Evolutionary conservation across 2,797 vertebrate species (phyloP).

Genomic region (Sebastes goodei): DNA sequence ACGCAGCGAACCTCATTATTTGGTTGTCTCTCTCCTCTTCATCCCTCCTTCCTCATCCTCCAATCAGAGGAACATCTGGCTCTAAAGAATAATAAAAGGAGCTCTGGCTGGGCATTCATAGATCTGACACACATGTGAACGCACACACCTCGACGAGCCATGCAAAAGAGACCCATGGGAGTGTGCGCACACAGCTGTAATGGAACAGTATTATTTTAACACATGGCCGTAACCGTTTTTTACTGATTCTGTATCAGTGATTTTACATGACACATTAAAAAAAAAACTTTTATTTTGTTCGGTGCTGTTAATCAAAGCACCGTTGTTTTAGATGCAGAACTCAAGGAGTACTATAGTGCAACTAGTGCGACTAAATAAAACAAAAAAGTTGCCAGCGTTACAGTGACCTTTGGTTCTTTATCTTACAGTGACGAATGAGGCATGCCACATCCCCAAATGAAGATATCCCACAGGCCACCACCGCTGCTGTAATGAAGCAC

Average conservation of each 20-base stretch:
- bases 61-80: conserved; percentile 79
- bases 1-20: conserved; percentile 55
- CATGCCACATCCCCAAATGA: conserved; percentile 75
- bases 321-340: not conserved
- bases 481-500: conserved; percentile 80
- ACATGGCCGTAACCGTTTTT: conserved; percentile 13
- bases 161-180: conserved; percentile 52
- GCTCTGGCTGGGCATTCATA: conserved; percentile 58
- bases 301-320: not conserved
- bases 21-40: conserved; percentile 48
- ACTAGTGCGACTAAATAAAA: conserved; percentile 11
- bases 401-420: conserved; percentile 64
- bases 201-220: conserved; percentile 33
- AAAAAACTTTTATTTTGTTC: not conserved
- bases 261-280: conserved; percentile 4
- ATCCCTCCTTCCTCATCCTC: conserved; percentile 58
- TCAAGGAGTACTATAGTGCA: not conserved
- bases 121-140: conserved; percentile 55
- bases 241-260: conserved; percentile 12
- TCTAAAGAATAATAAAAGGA: conserved; percentile 71
- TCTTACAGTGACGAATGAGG: conserved; percentile 80
- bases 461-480: conserved; percentile 78
- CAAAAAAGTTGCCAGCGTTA: conserved; percentile 37
- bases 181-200: conserved; percentile 36
- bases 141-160: conserved; percentile 43